Conservation (phyloP, 2,797 vertebrate species). For the Carapus acus region DNA sequence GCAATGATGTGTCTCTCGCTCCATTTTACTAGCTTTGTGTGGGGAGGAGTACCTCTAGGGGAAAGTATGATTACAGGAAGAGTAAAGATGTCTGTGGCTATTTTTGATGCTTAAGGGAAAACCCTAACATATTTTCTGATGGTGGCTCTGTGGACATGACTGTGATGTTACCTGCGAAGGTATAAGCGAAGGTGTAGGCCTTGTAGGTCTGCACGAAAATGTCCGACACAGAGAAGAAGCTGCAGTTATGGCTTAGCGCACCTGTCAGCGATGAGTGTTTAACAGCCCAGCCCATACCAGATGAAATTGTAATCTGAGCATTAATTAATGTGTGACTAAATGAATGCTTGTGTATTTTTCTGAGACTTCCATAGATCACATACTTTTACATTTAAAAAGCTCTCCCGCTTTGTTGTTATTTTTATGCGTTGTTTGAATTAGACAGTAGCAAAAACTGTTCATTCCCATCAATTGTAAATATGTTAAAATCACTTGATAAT, state of each 20-base stretch:
- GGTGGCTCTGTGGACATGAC: constrained; percentile 21
- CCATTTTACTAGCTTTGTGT: constrained; percentile 1
- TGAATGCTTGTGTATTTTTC: constrained; percentile 50
- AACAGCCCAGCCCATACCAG: constrained; percentile 23
- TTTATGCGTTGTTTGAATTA: constrained; percentile 36
- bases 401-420: constrained; percentile 44
- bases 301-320: constrained; percentile 36
- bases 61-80: background rate
- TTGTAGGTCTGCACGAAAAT: constrained; percentile 45
- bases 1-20: constrained; percentile 1
- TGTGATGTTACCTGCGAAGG: constrained; percentile 6
- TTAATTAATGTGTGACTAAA: constrained; percentile 45
- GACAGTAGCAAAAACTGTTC: constrained; percentile 38
- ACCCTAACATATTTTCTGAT: constrained; percentile 13
- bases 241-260: constrained; percentile 1
- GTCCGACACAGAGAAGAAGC: background rate
- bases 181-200: constrained; percentile 25
- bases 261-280: constrained; percentile 5
- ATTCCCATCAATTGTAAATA: constrained; percentile 60
- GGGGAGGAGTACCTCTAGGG: background rate
- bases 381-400: constrained; percentile 39
- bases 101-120: constrained; percentile 48
- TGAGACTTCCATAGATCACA: constrained; percentile 30
- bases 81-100: constrained; percentile 20
- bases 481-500: constrained; percentile 47